These are phyloP conservation scores for Euspilapteryx auroguttella DNA, from an alignment of 2,888 invertebrate genomes.

Conservation along the genomic window DNA sequence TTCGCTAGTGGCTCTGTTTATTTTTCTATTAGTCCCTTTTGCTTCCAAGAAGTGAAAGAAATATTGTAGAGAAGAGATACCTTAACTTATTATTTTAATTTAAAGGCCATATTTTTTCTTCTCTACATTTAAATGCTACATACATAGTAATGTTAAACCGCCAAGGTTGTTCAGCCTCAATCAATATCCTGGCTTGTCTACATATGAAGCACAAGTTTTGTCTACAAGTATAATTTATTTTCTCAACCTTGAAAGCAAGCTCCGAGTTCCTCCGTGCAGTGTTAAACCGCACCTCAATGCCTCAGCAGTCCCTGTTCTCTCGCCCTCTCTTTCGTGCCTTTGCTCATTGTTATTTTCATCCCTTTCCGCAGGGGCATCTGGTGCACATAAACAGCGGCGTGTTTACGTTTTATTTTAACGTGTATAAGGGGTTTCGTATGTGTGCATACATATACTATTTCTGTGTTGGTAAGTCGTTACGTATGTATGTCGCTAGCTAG, in stretches of 20 bases:
- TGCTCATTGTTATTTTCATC: conserved; percentile 23
- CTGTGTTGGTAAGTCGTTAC: too few species aligned
- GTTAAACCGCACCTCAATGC: conserved; percentile 36
- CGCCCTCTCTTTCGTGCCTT: conserved; percentile 30
- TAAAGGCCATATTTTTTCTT: too few species aligned
- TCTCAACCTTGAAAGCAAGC: conserved; percentile 49
- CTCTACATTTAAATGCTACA: too few species aligned
- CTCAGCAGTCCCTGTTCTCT: conserved; percentile 9
- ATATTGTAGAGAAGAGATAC: too few species aligned
- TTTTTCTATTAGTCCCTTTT: conserved; percentile 39
- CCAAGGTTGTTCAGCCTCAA: too few species aligned
- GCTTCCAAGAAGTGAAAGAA: too few species aligned
- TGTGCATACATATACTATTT: conserved; percentile 10
- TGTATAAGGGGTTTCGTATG: conserved; percentile 9
- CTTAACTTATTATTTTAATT: too few species aligned
- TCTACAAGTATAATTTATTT: too few species aligned
- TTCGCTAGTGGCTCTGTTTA: conserved; percentile 39
- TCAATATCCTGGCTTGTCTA: too few species aligned
- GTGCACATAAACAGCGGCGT: conserved; percentile 52
- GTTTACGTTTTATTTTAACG: conserved; percentile 31
- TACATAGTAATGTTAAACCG: too few species aligned
- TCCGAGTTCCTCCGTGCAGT: conserved; percentile 44
- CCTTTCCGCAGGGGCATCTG: conserved; percentile 55
- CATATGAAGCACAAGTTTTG: too few species aligned
- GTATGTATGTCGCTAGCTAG: too few species aligned